Conservation (phyloP, 2,888 invertebrate species). For the Pharmacophagus antenor region DNA sequence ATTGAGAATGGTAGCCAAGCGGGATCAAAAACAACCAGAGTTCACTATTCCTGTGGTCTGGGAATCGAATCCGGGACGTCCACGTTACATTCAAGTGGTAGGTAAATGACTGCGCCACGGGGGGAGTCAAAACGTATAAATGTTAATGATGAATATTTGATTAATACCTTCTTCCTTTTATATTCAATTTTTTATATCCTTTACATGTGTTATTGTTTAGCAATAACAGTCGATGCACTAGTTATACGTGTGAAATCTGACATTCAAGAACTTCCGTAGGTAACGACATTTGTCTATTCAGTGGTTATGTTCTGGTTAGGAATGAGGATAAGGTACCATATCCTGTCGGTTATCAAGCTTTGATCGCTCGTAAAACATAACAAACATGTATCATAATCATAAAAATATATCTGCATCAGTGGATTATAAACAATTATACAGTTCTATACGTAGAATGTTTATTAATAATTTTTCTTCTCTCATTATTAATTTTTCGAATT, state of each 20-base stretch:
- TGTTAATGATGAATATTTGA: too few relatives aligned
- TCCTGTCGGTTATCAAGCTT: neutral
- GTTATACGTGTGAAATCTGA: neutral
- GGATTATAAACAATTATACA: neutral
- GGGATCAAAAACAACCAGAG: too few relatives aligned
- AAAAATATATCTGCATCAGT: neutral
- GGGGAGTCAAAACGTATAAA: too few relatives aligned
- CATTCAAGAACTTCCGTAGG: neutral
- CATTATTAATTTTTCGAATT: too few relatives aligned
- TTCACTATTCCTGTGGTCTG: too few relatives aligned
- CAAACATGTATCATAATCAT: constrained; percentile 5
- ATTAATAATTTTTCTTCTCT: too few relatives aligned
- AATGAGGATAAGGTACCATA: neutral
- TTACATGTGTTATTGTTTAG: neutral
- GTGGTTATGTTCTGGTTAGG: neutral
- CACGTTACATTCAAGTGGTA: too few relatives aligned
- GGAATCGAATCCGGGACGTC: too few relatives aligned
- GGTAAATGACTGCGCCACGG: too few relatives aligned
- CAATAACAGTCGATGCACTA: neutral
- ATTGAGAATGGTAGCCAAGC: too few relatives aligned
- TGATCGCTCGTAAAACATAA: neutral
- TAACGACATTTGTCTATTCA: neutral
- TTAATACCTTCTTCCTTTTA: too few relatives aligned
- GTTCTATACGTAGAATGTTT: neutral
- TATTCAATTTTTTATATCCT: too few relatives aligned